Percentiles rank a stretch among this genome's conserved stretches.
These are phyloP conservation scores for Fopius arisanus DNA, from an alignment of 1,140 invertebrate species.

Conservation along the genomic window DNA sequence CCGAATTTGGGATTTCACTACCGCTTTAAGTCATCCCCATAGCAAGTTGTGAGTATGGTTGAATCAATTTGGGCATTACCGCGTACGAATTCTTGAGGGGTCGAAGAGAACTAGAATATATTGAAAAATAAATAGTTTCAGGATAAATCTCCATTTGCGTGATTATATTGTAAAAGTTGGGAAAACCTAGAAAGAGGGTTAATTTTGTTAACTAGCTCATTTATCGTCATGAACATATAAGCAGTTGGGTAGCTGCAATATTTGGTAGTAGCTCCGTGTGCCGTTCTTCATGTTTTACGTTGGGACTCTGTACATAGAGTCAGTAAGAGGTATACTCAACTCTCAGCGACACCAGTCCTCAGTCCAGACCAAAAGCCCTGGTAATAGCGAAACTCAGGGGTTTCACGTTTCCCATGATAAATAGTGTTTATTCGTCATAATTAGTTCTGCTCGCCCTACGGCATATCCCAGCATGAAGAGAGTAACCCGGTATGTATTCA, in stretches of 20 bases:
- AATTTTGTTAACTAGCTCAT: conserved; percentile 28
- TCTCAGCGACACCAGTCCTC: not conserved
- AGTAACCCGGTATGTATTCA: not conserved
- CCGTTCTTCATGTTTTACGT: not conserved
- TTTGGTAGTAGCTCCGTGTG: not conserved
- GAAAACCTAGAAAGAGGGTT: conserved; percentile 1
- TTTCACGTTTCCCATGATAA: conserved; percentile 34
- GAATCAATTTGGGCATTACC: not conserved
- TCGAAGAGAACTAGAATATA: too few relatives aligned
- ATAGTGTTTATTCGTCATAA: conserved; percentile 40
- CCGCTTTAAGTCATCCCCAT: not conserved
- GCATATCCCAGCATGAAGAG: conserved; percentile 4
- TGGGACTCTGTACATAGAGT: not conserved
- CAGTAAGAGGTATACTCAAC: not conserved
- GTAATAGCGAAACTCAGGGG: not conserved
- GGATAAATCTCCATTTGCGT: not conserved
- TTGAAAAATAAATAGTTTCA: not conserved
- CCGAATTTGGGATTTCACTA: conserved; percentile 5
- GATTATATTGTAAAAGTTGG: conserved; percentile 4
- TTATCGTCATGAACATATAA: conserved; percentile 19
- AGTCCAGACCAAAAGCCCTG: conserved; percentile 5
- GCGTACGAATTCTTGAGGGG: not conserved
- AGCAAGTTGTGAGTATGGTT: not conserved
- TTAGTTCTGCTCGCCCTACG: conserved; percentile 29
- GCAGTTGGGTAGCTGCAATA: not conserved